phyloP scores from a whole-genome alignment of 1,140 invertebrate species.

The Neodiprion fabricii region DNA sequence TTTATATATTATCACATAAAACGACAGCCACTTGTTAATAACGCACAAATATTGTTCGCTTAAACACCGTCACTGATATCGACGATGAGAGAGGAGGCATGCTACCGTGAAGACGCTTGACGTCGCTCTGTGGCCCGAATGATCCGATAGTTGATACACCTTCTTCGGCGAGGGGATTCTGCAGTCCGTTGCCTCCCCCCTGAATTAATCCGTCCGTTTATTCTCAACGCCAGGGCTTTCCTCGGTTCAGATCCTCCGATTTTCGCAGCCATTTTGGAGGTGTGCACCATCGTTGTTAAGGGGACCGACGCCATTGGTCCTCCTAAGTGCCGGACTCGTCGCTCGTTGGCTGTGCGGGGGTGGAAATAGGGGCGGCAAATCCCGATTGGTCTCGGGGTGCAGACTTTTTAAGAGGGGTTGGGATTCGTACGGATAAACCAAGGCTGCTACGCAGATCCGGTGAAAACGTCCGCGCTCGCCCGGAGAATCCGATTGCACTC shows the following conservation, averaged over 20 bases:
- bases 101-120: conserved; percentile 33
- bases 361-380: conserved; percentile 11
- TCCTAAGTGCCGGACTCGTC: not conserved
- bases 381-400: conserved; percentile 23
- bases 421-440: conserved; percentile 28
- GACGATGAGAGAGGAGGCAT: conserved; percentile 2
- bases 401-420: not conserved
- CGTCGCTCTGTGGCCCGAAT: conserved; percentile 38
- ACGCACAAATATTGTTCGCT: not conserved
- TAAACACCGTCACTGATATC: conserved; percentile 10
- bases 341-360: conserved; percentile 28
- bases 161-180: conserved; percentile 9
- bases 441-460: conserved; percentile 24
- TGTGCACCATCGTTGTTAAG: conserved; percentile 36
- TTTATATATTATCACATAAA: too few species aligned
- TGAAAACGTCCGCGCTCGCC: conserved; percentile 26
- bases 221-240: conserved; percentile 49
- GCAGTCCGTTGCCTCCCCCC: conserved; percentile 23
- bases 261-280: conserved; percentile 63
- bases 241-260: conserved; percentile 49
- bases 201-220: conserved; percentile 61
- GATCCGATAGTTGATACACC: conserved; percentile 14
- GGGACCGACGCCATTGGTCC: not conserved
- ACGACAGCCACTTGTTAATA: not conserved
- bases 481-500: conserved; percentile 30